Percentiles rank a stretch among this genome's conserved stretches.
Evolutionary conservation across 2,888 invertebrate genomes (phyloP).

Genomic region (Lasius fuliginosus): DNA sequence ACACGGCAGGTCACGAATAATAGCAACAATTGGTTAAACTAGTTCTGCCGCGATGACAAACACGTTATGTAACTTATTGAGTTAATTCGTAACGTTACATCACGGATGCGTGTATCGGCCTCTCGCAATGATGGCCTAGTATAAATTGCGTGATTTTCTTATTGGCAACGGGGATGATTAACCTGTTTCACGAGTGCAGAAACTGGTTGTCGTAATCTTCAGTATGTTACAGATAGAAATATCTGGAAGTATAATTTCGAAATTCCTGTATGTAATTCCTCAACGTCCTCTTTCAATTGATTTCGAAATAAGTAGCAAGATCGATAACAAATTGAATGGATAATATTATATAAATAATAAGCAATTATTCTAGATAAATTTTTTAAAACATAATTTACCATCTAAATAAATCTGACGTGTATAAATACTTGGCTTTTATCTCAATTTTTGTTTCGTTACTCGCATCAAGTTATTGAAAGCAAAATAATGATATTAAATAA

Average conservation of each 20-base stretch:
- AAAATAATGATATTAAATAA: constrained; percentile 13
- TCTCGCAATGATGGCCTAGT: constrained; percentile 40
- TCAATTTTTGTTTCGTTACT: not conserved
- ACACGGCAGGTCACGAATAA: constrained; percentile 44
- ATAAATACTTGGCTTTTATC: not conserved
- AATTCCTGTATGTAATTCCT: not conserved
- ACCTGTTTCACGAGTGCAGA: constrained; percentile 48
- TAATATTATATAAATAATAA: constrained; percentile 3
- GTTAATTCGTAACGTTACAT: constrained; percentile 42
- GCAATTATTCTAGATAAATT: constrained; percentile 7
- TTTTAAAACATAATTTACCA: not conserved
- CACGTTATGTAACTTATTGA: constrained; percentile 48
- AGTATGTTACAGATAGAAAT: constrained; percentile 9
- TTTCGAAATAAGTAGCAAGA: not conserved
- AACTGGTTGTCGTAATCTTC: constrained; percentile 43
- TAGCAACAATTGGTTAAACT: constrained; percentile 63
- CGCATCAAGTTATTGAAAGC: not conserved
- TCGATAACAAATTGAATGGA: not conserved
- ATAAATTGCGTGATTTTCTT: constrained; percentile 47
- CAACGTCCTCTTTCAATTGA: not conserved
- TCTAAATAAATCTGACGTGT: not conserved
- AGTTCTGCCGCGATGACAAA: constrained; percentile 43
- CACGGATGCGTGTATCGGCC: constrained; percentile 20
- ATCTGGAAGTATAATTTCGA: constrained; percentile 34
- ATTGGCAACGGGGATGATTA: constrained; percentile 42